Percentiles rank a stretch among this genome's conserved stretches.
These are phyloP conservation scores for Chamaea fasciata DNA, from an alignment of 2,113 vertebrate genomes.

Conservation along the genomic window DNA sequence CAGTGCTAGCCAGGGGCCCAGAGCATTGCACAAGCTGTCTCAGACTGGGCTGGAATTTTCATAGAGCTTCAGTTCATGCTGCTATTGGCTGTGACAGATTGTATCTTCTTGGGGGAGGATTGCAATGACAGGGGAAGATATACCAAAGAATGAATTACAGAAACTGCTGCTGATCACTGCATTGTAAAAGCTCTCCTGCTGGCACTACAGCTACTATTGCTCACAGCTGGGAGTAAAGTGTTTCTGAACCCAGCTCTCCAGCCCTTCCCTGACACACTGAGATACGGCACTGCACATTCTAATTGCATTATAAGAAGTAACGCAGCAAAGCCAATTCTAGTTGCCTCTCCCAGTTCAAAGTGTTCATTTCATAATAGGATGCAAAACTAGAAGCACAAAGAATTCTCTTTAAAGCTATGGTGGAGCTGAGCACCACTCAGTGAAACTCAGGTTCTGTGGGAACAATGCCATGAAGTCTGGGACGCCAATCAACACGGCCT, in stretches of 20 bases:
- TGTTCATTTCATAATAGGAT: background rate
- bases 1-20: no score
- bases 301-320: background rate
- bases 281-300: background rate
- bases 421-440: background rate
- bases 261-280: background rate
- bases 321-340: background rate
- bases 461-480: background rate
- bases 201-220: background rate
- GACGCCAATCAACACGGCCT: background rate
- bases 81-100: background rate
- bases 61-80: background rate
- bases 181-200: background rate
- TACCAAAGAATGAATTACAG: background rate
- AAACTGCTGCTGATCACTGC: background rate
- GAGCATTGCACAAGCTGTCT: background rate
- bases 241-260: background rate
- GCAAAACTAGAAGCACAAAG: background rate
- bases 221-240: background rate
- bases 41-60: background rate
- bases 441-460: background rate
- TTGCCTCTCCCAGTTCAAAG: background rate
- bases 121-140: background rate
- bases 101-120: background rate
- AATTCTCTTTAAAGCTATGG: background rate